phyloP scores from a whole-genome alignment of 1,140 invertebrate genomes.

The Gonatopus flavifemur region DNA sequence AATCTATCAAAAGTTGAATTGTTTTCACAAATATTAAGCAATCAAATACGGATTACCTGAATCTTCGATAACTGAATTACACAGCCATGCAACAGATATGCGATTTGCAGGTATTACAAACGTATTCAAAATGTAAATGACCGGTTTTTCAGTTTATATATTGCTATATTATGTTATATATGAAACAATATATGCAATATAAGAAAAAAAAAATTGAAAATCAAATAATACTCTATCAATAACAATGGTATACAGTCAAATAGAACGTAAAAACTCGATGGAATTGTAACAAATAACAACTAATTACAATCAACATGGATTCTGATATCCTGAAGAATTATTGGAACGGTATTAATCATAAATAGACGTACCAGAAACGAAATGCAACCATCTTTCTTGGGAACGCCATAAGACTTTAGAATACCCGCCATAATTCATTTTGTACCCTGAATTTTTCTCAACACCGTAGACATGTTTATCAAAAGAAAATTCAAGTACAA shows the following conservation, averaged over 20 bases:
- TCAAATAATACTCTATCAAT: not conserved
- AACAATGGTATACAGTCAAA: not conserved
- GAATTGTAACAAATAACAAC: not conserved
- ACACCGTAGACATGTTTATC: too few relatives aligned
- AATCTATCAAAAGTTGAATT: too few relatives aligned
- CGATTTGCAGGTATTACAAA: too few relatives aligned
- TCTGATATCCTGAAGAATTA: not conserved
- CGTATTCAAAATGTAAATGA: too few relatives aligned
- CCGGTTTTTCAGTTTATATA: too few relatives aligned
- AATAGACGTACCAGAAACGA: constrained; percentile 40
- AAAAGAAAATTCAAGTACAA: too few relatives aligned
- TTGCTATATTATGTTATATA: too few relatives aligned
- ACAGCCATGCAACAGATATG: too few relatives aligned
- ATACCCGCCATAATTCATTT: constrained; percentile 38
- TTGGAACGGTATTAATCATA: not conserved
- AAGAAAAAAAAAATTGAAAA: not conserved
- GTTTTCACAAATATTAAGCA: too few relatives aligned
- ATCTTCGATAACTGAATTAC: too few relatives aligned
- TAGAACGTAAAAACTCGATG: constrained; percentile 1
- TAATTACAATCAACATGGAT: not conserved
- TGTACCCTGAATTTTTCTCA: too few relatives aligned
- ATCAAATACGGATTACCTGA: too few relatives aligned
- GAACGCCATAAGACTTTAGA: constrained; percentile 31
- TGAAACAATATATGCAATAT: not conserved
- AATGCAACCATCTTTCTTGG: constrained; percentile 29